Conservation (phyloP, 2,888 invertebrate species). For the Suillia variegata region DNA sequence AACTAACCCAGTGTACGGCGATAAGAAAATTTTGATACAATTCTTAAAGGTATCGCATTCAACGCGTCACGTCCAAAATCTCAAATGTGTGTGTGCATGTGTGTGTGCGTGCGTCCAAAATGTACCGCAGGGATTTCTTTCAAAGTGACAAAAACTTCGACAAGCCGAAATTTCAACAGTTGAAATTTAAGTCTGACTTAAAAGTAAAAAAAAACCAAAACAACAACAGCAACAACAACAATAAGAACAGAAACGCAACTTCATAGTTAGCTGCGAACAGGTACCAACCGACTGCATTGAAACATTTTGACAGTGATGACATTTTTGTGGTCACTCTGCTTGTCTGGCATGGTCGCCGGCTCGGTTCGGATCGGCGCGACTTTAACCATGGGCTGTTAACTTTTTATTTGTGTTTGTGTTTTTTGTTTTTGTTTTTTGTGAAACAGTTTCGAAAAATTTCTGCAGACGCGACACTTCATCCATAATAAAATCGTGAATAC, state of each 20-base stretch:
- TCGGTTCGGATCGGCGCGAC: too few relatives aligned
- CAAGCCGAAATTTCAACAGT: constrained; percentile 33
- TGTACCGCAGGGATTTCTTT: constrained; percentile 23
- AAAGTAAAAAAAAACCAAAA: too few relatives aligned
- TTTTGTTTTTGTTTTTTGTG: constrained; percentile 11
- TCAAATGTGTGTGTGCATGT: too few relatives aligned
- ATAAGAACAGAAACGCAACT: constrained; percentile 13
- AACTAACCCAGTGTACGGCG: too few relatives aligned
- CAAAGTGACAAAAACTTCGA: constrained; percentile 2
- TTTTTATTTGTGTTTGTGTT: constrained; percentile 33
- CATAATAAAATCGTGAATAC: constrained; percentile 38
- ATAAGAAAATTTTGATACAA: constrained; percentile 33
- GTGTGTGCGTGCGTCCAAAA: constrained; percentile 6
- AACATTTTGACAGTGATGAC: constrained; percentile 58
- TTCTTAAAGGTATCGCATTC: constrained; percentile 53
- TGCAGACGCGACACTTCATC: constrained; percentile 49
- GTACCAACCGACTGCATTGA: constrained; percentile 41
- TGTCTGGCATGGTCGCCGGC: constrained; percentile 9
- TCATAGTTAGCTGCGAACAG: background rate
- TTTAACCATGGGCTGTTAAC: too few relatives aligned
- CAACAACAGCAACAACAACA: constrained; percentile 31
- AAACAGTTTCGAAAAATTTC: constrained; percentile 35
- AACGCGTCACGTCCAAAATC: constrained; percentile 38
- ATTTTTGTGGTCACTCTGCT: constrained; percentile 49
- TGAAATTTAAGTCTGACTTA: constrained; percentile 39